These are phyloP conservation scores for Geotria australis DNA, from an alignment of 2,797 vertebrate genomes.

Conservation along the genomic window DNA sequence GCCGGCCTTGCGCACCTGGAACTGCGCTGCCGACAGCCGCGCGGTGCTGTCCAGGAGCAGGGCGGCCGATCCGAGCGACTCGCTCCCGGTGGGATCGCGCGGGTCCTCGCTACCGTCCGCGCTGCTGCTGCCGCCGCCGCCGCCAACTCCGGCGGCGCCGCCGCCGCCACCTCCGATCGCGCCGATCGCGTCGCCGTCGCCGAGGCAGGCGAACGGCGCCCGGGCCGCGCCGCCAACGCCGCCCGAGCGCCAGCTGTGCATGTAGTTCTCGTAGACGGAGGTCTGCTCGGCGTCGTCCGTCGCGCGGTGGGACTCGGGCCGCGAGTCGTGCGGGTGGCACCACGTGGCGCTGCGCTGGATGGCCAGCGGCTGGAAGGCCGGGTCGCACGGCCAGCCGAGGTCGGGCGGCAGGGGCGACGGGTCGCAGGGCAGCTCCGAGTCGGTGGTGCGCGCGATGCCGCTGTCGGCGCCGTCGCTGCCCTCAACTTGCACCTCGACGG, in stretches of 20 bases:
- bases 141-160: background rate
- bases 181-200: background rate
- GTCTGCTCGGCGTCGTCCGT: conserved; percentile 17
- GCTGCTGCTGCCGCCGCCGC: background rate
- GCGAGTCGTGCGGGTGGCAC: background rate
- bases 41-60: conserved; percentile 6
- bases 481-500: background rate
- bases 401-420: background rate
- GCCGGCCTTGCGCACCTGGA: conserved; percentile 71
- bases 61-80: no score
- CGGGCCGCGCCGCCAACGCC: background rate
- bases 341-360: background rate
- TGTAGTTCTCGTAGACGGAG: conserved; percentile 82
- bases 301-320: background rate
- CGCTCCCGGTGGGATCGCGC: background rate
- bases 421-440: background rate
- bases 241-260: conserved; percentile 9
- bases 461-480: background rate
- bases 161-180: no score
- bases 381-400: background rate
- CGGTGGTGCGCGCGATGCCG: background rate
- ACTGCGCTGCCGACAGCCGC: conserved; percentile 64
- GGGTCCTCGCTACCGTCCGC: background rate
- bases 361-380: background rate
- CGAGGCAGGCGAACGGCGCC: background rate